Conservation (phyloP, 1,140 invertebrate genomes). For the Coenobita brevimanus region DNA sequence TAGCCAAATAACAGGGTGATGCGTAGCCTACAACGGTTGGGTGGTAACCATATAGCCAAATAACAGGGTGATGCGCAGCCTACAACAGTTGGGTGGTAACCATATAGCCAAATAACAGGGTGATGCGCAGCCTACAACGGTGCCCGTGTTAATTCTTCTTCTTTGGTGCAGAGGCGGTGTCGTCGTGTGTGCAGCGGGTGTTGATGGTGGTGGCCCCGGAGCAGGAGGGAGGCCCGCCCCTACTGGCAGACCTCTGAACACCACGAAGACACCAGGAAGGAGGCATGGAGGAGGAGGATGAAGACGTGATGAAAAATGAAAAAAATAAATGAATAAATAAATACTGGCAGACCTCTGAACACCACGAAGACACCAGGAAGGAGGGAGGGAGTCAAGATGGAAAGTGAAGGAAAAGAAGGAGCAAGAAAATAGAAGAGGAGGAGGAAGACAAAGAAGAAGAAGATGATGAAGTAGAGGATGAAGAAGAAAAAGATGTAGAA, state of each 20-base stretch:
- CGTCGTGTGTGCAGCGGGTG: not conserved
- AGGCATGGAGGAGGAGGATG: not conserved
- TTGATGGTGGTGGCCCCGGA: slow-evolving; percentile 26
- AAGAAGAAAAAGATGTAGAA: not conserved
- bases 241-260: not conserved
- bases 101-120: not conserved
- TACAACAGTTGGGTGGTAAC: not conserved
- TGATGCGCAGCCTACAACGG: not conserved
- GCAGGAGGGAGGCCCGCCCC: not conserved
- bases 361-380: not conserved
- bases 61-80: no score
- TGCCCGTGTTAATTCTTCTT: not conserved
- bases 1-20: no score
- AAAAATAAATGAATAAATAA: not conserved
- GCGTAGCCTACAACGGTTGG: no score
- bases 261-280: not conserved
- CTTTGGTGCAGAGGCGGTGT: not conserved
- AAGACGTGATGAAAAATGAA: not conserved
- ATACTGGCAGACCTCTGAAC: not conserved
- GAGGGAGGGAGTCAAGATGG: not conserved
- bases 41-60: no score
- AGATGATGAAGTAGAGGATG: not conserved
- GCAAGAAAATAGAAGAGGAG: not conserved
- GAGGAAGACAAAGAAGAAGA: not conserved
- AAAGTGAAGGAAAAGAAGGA: not conserved